A percentile compares a stretch with the other conserved stretches of the same genome.
These are phyloP conservation scores for Lysandra bellargus DNA, from an alignment of 2,888 invertebrate species.

Conservation along the genomic window DNA sequence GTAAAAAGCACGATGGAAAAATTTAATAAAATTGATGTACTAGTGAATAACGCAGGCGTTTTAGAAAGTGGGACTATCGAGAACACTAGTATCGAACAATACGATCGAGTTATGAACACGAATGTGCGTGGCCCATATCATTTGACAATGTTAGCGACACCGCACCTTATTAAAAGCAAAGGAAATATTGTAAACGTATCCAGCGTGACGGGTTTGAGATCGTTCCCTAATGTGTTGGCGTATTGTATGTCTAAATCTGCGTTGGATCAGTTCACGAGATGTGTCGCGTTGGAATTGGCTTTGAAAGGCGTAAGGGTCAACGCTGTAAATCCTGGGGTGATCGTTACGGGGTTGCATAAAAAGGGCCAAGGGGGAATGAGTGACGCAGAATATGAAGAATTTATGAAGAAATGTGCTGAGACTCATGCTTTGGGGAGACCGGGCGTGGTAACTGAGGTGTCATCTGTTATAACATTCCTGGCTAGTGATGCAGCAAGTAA, in stretches of 20 bases:
- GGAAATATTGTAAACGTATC: conserved; percentile 96
- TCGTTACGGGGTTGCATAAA: conserved; percentile 92
- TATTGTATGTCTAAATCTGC: conserved; percentile 97
- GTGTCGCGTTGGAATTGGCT: conserved; percentile 91
- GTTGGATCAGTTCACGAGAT: conserved; percentile 95
- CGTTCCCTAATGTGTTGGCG: conserved; percentile 93
- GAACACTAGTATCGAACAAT: conserved; percentile 89
- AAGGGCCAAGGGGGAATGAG: conserved; percentile 85
- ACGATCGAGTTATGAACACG: conserved; percentile 91
- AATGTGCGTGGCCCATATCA: conserved; percentile 90
- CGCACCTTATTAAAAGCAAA: conserved; percentile 88
- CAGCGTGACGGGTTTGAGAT: conserved; percentile 92
- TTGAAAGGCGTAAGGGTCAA: conserved; percentile 91
- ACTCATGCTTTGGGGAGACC: conserved; percentile 95
- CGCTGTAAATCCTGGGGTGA: conserved; percentile 95
- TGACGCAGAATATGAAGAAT: conserved; percentile 87
- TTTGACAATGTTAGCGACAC: conserved; percentile 90
- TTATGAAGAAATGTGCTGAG: conserved; percentile 88
- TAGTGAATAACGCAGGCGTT: conserved; percentile 94
- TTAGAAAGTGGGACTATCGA: conserved; percentile 90
- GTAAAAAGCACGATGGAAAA: conserved; percentile 84
- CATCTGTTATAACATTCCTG: conserved; percentile 92
- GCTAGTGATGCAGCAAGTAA: conserved; percentile 92
- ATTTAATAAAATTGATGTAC: conserved; percentile 85
- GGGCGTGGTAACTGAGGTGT: conserved; percentile 92